A percentile compares a stretch with the other conserved stretches of the same genome.
Evolutionary conservation across 2,797 vertebrate genomes (phyloP).

Genomic region (Argya squamiceps): DNA sequence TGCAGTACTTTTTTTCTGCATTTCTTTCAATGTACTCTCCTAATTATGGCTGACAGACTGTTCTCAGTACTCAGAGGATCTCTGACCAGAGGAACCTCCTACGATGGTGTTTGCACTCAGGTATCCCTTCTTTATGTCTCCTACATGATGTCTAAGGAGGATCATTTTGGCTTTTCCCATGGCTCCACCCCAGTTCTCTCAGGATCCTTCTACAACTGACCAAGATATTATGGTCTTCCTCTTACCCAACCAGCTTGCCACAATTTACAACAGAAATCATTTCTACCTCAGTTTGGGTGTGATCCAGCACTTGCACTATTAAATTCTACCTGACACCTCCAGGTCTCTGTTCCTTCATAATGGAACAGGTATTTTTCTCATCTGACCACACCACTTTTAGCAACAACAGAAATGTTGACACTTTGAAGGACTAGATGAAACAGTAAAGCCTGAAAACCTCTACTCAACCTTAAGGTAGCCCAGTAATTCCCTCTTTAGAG

Average conservation of each 20-base stretch:
- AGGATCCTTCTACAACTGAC: not conserved
- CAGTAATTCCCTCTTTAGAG: not conserved
- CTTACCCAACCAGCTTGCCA: not conserved
- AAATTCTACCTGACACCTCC: not conserved
- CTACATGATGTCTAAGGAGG: not conserved
- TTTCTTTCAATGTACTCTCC: not conserved
- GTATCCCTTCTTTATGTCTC: not conserved
- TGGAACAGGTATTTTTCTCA: not conserved
- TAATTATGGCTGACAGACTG: not conserved
- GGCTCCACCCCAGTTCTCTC: not conserved
- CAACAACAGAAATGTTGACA: not conserved
- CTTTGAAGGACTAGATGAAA: not conserved
- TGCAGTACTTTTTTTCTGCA: not conserved
- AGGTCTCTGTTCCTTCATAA: not conserved
- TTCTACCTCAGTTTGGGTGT: not conserved
- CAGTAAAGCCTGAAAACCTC: not conserved
- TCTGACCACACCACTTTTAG: not conserved
- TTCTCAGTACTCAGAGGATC: not conserved
- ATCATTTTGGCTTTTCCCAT: not conserved
- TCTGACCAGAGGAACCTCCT: not conserved
- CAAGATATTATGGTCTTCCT: not conserved
- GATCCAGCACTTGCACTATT: not conserved
- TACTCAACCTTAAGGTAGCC: not conserved
- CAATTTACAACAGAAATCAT: not conserved
- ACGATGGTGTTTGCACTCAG: accelerated